Base-by-base conservation (phyloP, 37 sponge, comb jelly and placozoan species). In the Agelas oroides region DNA sequence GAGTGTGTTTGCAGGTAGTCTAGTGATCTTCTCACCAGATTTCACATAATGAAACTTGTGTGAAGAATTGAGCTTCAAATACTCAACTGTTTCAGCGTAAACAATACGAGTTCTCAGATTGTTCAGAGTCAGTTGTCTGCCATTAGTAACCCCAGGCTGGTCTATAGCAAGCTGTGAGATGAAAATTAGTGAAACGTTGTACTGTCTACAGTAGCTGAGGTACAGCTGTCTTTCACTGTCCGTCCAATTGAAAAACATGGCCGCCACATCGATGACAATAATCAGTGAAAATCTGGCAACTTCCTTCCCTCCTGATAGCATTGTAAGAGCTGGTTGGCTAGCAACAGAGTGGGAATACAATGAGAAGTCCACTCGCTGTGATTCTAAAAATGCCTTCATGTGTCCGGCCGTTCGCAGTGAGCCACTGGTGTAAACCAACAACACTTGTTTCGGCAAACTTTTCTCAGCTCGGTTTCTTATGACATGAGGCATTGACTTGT, bases 41-140 rank as follows among this genome's bases (percentile, higher is more conserved):
- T 71, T 71, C 41, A 71, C 19, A 15, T 71, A 71, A 34, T 71
- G 52, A 34, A 71, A 71, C 12, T 71, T 53, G 53, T 41, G 40
- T 2, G 72, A 71, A 14, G 72, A 15, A 16, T 71, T 40, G 24
- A 71, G 52, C 32, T 34, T 23, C 21, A 71, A 12, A 36, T 53
- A 46, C 6, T 40, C 14, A 5, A 71, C 25, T 14, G 14, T 17
- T 21, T 39, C n/a, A 40, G 23, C 8, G 20, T 5, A 2, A 14
- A 71, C 11, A 27, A 2, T 38, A 5, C 25, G 11, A 8, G 24
- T 16, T 24, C 25, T 34, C 53, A 46, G 52, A 27, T 71, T 38
- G 2, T 15, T 34, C n/a, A n/a, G n/a, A 16, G 37, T 40, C 6
- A 18, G 33, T 27, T n/a, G 11, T 12, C 24, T 14, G 32, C 37